Evolutionary conservation across 2,797 vertebrate species (phyloP), one percentile per base, ranked within the genome.

Genomic region (Fratercula arctica): DNA sequence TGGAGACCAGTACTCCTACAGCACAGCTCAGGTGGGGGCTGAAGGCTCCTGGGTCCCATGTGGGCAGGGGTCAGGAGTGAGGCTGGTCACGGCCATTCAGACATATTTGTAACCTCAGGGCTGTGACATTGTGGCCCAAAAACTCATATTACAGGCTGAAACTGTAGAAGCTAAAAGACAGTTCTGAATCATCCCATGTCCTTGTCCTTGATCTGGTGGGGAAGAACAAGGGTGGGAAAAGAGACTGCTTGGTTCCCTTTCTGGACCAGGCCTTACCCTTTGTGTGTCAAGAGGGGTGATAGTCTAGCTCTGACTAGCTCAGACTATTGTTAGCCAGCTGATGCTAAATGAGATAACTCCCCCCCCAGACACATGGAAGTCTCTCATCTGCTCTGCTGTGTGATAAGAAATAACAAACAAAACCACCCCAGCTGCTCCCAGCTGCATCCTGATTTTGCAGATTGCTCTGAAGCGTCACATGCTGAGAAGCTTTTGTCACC

Each of bases 401-500:
- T 66, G 69, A 37, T 75, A 26, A 92, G 77, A 89, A 26, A 68
- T 50, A 85, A 61, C 70, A 56, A 78, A 68, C 74, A 48, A 51
- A 87, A 24, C 31, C 33, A 29, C 39, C 50, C 15, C 69, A 60
- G 69, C 69, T 92, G 66, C 76, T 90, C 74, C 89, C 82, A 75
- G 41, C 70, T 87, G 33, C 85, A 73, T 66, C 82, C 74, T 68
- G 41, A 59, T 59, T 93, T 70, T 80, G 56, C 67, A 80, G 59
- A 26, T 78, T 85, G 69, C 57, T 87, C 82, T 43, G 77, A 95
- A 85, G 75, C 57, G 48, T 78, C 73, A 25, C 85, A 46, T 37
- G 82, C 91, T 82, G 91, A 90, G 95, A 70, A 85, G 78, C 69
- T 77, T 33, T 91, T 93, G 85, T 92, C 90, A 87, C 83, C 56